Percentiles rank a stretch among this genome's conserved stretches.
phyloP scores from a whole-genome alignment of 2,797 vertebrate genomes.

The Sebastes matsubarae region DNA sequence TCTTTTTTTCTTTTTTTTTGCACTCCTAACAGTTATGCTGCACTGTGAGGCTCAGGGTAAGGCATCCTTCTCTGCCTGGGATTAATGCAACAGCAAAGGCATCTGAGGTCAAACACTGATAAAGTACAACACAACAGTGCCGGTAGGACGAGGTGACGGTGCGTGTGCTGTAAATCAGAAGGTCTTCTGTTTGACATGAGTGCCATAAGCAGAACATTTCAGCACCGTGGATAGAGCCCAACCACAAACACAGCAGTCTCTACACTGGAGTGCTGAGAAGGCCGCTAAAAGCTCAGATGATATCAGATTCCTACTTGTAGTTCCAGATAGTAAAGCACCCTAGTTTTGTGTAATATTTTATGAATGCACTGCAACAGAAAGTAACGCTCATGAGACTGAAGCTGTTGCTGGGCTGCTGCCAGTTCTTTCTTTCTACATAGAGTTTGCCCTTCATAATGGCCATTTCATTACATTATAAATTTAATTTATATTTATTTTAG shows the following conservation, averaged over 20 bases:
- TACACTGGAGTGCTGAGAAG: neutral
- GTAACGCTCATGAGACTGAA: neutral
- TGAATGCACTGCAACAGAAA: neutral
- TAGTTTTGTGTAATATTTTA: neutral
- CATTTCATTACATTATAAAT: neutral
- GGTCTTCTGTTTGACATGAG: neutral
- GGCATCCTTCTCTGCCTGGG: neutral
- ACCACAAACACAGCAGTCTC: conserved; percentile 4
- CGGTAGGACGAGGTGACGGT: neutral
- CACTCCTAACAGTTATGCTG: neutral
- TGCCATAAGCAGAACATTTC: neutral
- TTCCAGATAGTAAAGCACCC: neutral
- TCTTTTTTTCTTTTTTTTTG: neutral
- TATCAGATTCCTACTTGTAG: neutral
- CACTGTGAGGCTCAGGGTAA: neutral
- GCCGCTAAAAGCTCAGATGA: neutral
- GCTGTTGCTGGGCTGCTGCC: no score
- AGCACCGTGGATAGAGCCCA: conserved; percentile 27
- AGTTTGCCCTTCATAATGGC: no score
- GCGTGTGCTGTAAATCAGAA: neutral
- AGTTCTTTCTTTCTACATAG: no score
- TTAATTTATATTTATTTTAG: no score
- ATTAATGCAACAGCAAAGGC: neutral
- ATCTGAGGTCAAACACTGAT: neutral
- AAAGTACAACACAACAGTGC: neutral